These are phyloP conservation scores for Noctua janthe DNA, from an alignment of 2,888 invertebrate genomes.

Conservation along the genomic window DNA sequence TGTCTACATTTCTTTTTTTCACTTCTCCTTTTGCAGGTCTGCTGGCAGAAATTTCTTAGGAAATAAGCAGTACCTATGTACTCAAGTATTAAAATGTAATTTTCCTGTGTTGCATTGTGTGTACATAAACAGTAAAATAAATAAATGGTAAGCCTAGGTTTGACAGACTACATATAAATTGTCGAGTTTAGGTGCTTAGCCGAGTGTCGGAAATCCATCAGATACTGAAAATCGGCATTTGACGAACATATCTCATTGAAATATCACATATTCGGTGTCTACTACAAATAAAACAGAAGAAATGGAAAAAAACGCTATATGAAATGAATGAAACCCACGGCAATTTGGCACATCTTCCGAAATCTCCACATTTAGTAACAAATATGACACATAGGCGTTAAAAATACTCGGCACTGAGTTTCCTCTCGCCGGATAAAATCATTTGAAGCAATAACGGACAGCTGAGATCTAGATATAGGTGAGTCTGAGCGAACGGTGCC, in stretches of 20 bases:
- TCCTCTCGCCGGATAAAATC: conserved; percentile 62
- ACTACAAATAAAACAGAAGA: not conserved
- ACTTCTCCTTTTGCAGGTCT: too few species aligned
- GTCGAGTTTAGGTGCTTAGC: too few species aligned
- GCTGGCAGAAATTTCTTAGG: too few species aligned
- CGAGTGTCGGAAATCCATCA: too few species aligned
- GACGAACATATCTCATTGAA: not conserved
- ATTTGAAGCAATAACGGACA: conserved; percentile 60
- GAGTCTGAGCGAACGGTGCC: conserved; percentile 52
- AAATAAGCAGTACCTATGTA: too few species aligned
- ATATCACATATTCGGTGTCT: not conserved
- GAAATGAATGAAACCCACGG: not conserved
- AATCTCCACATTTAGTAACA: conserved; percentile 2
- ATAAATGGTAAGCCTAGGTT: too few species aligned
- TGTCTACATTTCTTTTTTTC: too few species aligned
- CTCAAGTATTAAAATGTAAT: too few species aligned
- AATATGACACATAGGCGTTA: conserved; percentile 28
- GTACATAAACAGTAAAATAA: too few species aligned
- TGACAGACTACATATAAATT: too few species aligned
- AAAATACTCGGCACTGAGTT: conserved; percentile 43
- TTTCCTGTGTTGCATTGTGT: too few species aligned
- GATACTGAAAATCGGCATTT: not conserved
- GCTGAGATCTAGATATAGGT: conserved; percentile 48
- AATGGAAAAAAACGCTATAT: not conserved
- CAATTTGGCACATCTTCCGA: not conserved